A percentile compares a stretch with the other conserved stretches of the same genome.
These are phyloP conservation scores for Muscicapa comitata DNA, from an alignment of 2,797 vertebrate species.

Conservation along the genomic window DNA sequence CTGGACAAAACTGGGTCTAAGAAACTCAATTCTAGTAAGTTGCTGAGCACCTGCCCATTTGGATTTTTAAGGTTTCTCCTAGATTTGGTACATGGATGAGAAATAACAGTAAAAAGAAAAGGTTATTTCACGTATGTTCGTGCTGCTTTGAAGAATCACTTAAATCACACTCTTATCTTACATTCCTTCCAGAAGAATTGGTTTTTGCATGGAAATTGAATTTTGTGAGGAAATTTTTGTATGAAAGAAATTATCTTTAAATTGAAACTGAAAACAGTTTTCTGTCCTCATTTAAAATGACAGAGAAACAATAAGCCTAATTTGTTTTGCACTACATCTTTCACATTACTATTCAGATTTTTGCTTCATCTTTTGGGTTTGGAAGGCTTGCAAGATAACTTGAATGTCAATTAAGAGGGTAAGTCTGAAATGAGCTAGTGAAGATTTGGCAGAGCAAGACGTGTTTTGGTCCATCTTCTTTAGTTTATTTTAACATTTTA, in stretches of 20 bases:
- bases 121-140: background rate
- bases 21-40: background rate
- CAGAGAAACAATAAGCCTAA: background rate
- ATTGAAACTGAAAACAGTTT: background rate
- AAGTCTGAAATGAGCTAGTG: background rate
- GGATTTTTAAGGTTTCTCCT: background rate
- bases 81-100: background rate
- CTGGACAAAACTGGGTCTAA: background rate
- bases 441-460: background rate
- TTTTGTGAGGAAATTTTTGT: background rate
- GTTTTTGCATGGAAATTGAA: background rate
- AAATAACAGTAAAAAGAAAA: background rate
- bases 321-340: background rate
- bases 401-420: background rate
- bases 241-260: background rate
- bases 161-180: background rate
- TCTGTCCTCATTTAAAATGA: background rate
- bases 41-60: background rate
- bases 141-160: background rate
- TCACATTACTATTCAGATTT: background rate
- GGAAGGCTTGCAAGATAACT: background rate
- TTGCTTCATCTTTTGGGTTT: background rate
- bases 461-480: background rate
- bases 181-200: background rate
- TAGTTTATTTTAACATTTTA: background rate